Percentiles rank a stretch among this genome's conserved stretches.
Conservation (phyloP, 92 coral and sea anemone genomes). For the Zoanthus sansibaricus region DNA sequence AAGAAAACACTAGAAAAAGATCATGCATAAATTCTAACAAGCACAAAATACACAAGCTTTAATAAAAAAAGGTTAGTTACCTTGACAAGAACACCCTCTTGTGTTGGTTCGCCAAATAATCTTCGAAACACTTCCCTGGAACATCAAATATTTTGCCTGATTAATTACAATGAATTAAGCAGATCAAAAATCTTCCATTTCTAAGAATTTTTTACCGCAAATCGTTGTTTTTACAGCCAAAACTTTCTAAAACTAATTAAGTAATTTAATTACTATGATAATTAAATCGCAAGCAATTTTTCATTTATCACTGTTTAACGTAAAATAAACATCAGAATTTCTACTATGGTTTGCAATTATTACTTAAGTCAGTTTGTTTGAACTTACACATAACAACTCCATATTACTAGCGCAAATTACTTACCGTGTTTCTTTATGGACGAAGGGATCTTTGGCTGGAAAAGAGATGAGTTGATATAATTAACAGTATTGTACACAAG, state of each 20-base stretch:
- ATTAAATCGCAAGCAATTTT: too few relatives aligned
- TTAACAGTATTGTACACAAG: neutral
- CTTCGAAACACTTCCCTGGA: constrained; percentile 92
- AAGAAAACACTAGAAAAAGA: too few relatives aligned
- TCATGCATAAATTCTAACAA: too few relatives aligned
- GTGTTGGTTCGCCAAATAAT: constrained; percentile 89
- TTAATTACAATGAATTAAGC: neutral
- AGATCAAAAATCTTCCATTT: neutral
- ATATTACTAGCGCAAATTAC: neutral
- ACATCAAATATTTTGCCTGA: neutral
- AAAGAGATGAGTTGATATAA: neutral
- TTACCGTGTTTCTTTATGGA: constrained; percentile 91
- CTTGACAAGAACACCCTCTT: constrained; percentile 82
- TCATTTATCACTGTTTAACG: too few relatives aligned
- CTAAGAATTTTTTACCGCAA: neutral
- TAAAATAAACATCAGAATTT: too few relatives aligned
- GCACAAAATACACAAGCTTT: neutral
- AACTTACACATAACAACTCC: neutral
- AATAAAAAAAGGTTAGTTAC: constrained; percentile 42
- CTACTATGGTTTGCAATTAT: too few relatives aligned
- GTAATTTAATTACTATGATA: too few relatives aligned
- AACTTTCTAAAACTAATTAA: too few relatives aligned
- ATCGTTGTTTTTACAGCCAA: too few relatives aligned
- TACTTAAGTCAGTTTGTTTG: too few relatives aligned
- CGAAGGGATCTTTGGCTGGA: constrained; percentile 79